These are phyloP conservation scores for Araneus ventricosus DNA, from an alignment of 1,140 invertebrate species.

Conservation along the genomic window DNA sequence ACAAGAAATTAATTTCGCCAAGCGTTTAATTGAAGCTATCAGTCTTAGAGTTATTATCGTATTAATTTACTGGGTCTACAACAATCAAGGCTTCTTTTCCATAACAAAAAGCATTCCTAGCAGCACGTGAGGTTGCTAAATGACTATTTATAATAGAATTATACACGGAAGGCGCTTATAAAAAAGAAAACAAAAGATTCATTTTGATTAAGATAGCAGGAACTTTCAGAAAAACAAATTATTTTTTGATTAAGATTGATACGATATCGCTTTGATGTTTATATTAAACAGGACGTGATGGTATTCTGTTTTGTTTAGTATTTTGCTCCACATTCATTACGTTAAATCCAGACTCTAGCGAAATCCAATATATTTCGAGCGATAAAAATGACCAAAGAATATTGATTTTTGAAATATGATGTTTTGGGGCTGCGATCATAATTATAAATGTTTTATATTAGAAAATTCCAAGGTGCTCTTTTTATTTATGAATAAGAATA, in stretches of 20 bases:
- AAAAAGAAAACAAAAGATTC: slow-evolving; percentile 25
- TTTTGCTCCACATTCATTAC: not conserved
- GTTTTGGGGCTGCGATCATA: too few relatives aligned
- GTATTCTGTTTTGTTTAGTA: not conserved
- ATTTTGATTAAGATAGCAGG: slow-evolving; percentile 31
- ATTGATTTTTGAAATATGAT: too few relatives aligned
- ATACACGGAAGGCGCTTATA: not conserved
- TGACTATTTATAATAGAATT: slow-evolving; percentile 49
- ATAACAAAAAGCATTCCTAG: not conserved
- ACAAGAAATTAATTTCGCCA: slow-evolving; percentile 38
- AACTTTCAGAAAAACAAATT: not conserved
- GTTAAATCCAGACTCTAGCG: not conserved
- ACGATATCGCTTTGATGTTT: slow-evolving; percentile 36
- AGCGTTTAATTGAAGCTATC: slow-evolving; percentile 54
- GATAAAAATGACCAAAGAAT: too few relatives aligned
- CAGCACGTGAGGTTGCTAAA: not conserved
- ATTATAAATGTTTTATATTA: too few relatives aligned
- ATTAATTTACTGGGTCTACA: slow-evolving; percentile 20
- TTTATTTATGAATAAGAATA: too few relatives aligned
- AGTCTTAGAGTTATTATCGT: slow-evolving; percentile 39
- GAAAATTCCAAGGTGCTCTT: too few relatives aligned
- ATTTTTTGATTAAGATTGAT: slow-evolving; percentile 56
- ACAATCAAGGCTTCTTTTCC: slow-evolving; percentile 7
- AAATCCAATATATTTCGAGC: not conserved
- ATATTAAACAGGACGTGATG: not conserved